Evolutionary conservation across 2,888 invertebrate genomes (phyloP).

Genomic region (Zygogramma bicolorata): DNA sequence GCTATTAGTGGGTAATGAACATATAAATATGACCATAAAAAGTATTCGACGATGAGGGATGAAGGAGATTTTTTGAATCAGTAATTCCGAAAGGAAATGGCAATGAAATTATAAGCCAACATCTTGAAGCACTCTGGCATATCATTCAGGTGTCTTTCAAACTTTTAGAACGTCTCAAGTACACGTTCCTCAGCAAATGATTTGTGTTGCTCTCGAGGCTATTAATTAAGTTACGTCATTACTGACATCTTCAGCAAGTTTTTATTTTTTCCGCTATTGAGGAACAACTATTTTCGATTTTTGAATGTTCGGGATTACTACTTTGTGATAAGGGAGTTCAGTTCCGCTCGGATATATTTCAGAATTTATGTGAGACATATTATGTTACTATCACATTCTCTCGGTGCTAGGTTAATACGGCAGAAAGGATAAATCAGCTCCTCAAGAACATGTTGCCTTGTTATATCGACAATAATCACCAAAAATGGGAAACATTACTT

Average conservation of each 20-base stretch:
- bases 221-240: slow-evolving; percentile 16
- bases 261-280: slow-evolving; percentile 16
- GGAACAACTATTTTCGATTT: slow-evolving; percentile 31
- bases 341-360: no score
- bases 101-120: slow-evolving; percentile 6
- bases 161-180: slow-evolving; percentile 31
- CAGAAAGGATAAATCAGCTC: slow-evolving; percentile 54
- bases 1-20: slow-evolving; percentile 40
- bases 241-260: slow-evolving; percentile 28
- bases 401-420: slow-evolving; percentile 50
- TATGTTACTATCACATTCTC: neutral
- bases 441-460: slow-evolving; percentile 54
- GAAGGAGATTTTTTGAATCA: slow-evolving; percentile 28
- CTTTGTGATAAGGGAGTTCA: no score
- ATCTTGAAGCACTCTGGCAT: slow-evolving; percentile 39
- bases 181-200: slow-evolving; percentile 30
- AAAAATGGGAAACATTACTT: slow-evolving; percentile 38
- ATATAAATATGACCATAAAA: slow-evolving; percentile 35
- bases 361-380: neutral
- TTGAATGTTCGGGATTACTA: slow-evolving; percentile 11
- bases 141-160: slow-evolving; percentile 46
- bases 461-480: slow-evolving; percentile 48
- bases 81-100: slow-evolving; percentile 38
- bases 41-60: slow-evolving; percentile 27
- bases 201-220: slow-evolving; percentile 27